A percentile compares a stretch with the other conserved stretches of the same genome.
phyloP scores from a whole-genome alignment of 2,888 invertebrate genomes.

The Abrostola triplasia region DNA sequence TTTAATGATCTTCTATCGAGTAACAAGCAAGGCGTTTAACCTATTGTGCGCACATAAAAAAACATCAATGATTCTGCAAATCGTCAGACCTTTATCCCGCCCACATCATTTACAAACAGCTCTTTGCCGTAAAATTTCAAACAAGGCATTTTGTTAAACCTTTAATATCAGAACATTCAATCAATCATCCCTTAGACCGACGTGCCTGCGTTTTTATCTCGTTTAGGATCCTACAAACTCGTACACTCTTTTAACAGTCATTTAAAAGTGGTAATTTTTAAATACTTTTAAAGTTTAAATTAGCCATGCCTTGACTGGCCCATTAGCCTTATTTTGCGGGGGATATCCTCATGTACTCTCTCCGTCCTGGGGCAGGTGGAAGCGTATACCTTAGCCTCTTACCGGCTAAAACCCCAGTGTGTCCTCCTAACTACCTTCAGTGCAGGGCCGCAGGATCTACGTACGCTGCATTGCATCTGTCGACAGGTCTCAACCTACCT shows the following conservation, averaged over 20 bases:
- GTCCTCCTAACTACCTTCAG: no score
- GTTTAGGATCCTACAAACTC: conserved; percentile 37
- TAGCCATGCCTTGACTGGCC: no score
- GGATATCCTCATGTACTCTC: no score
- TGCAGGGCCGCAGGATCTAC: no score
- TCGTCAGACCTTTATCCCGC: conserved; percentile 8
- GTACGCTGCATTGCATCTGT: no score
- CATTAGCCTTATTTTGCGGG: no score
- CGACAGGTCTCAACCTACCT: no score
- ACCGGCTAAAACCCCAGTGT: no score
- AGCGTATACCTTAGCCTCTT: no score
- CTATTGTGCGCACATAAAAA: background rate
- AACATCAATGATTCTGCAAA: conserved; percentile 33
- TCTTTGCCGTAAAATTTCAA: conserved; percentile 41
- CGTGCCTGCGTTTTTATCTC: conserved; percentile 50
- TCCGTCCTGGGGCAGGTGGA: no score
- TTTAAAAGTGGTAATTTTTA: conserved; percentile 33
- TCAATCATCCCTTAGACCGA: conserved; percentile 57
- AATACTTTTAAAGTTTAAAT: no score
- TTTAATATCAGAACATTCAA: conserved; percentile 42
- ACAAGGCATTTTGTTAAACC: conserved; percentile 49
- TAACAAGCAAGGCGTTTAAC: background rate
- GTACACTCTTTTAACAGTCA: conserved; percentile 25
- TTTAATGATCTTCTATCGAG: no score
- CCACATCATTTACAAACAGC: conserved; percentile 20